phyloP scores from a whole-genome alignment of 1,140 invertebrate genomes.

The Pseudomyrmex sp. region DNA sequence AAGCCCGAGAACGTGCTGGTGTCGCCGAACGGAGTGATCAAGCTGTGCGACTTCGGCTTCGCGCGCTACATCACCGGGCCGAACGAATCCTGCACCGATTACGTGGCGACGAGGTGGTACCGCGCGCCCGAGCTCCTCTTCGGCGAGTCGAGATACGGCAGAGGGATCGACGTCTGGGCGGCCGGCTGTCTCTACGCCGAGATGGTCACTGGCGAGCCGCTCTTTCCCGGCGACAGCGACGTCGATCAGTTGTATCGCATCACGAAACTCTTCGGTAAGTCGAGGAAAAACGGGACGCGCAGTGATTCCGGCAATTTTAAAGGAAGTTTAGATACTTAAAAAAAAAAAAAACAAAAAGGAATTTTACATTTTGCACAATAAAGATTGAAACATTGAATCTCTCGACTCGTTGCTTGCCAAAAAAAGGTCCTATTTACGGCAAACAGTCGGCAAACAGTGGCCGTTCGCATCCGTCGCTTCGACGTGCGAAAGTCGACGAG shows the following conservation, averaged over 20 bases:
- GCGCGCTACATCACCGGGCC: conserved; percentile 89
- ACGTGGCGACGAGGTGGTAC: conserved; percentile 95
- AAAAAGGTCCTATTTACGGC: conserved; percentile 75
- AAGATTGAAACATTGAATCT: neutral
- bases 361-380: neutral
- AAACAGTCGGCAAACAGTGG: conserved; percentile 73
- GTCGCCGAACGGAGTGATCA: conserved; percentile 92
- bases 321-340: neutral
- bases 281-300: neutral
- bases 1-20: conserved; percentile 97
- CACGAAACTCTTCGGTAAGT: conserved; percentile 89
- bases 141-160: conserved; percentile 89
- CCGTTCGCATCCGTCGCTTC: conserved; percentile 57
- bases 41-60: conserved; percentile 96
- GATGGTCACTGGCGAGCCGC: conserved; percentile 92
- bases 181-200: conserved; percentile 94
- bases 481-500: conserved; percentile 73
- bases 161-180: conserved; percentile 96
- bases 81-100: conserved; percentile 92
- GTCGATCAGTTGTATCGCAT: conserved; percentile 96
- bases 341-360: neutral
- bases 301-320: neutral
- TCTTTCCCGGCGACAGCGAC: conserved; percentile 96
- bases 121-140: conserved; percentile 94
- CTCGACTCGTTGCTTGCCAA: neutral